Conservation (phyloP, 1,140 invertebrate species). For the Sarcophaga peregrina region DNA sequence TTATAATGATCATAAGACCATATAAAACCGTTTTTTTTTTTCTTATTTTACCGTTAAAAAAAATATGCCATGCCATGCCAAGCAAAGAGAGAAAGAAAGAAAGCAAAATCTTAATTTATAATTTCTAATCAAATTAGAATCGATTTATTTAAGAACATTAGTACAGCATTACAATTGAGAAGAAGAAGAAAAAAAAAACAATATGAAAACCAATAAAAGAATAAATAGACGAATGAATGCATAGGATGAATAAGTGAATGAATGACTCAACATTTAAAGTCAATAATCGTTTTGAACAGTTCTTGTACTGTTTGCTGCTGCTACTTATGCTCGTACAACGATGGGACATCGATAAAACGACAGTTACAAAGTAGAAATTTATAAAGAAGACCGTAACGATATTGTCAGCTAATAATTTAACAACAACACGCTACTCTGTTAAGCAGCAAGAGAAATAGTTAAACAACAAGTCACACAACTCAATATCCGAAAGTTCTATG, state of each 20-base stretch:
- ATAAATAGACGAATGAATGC: too few species aligned
- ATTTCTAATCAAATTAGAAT: conserved; percentile 18
- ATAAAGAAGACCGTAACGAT: neutral
- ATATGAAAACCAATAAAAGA: neutral
- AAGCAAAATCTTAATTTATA: neutral
- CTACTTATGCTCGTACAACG: neutral
- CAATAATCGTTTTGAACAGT: neutral
- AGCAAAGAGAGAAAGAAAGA: too few species aligned
- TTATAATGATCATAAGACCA: conserved; percentile 10
- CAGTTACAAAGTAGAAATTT: conserved; percentile 18
- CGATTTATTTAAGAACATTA: conserved; percentile 18
- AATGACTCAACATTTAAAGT: neutral
- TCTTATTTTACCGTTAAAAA: neutral
- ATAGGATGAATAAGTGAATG: neutral
- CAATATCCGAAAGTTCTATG: too few species aligned
- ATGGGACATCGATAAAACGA: neutral
- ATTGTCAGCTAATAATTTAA: conserved; percentile 1
- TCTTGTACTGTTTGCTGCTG: neutral
- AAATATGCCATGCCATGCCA: neutral
- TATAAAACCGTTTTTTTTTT: neutral
- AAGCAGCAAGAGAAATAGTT: too few species aligned
- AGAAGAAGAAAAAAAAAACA: too few species aligned
- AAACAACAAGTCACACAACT: neutral
- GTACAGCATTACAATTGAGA: neutral
- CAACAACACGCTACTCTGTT: neutral